Conservation (phyloP, 2,113 vertebrate genomes). For the Pluvianellus socialis region DNA sequence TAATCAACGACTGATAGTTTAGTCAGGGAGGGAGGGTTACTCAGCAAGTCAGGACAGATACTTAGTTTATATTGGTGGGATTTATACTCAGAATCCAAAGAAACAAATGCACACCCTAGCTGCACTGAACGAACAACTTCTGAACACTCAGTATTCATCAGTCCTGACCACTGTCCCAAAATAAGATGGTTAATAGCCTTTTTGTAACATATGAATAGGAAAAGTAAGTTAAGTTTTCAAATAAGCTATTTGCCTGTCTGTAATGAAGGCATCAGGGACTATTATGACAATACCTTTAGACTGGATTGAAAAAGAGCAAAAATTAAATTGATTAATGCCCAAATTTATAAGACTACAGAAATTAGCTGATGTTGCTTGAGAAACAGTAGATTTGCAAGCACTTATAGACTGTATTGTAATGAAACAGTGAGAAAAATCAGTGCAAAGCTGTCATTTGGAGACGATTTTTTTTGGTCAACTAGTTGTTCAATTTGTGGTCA, state of each 20-base stretch:
- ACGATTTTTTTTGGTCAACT: background rate
- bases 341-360: background rate
- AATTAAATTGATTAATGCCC: background rate
- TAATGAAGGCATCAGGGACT: background rate
- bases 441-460: background rate
- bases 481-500: background rate
- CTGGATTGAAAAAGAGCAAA: background rate
- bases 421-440: background rate
- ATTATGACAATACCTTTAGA: background rate
- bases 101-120: background rate
- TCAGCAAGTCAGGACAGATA: background rate
- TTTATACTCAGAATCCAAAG: background rate
- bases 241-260: background rate
- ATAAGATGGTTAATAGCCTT: background rate
- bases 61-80: background rate
- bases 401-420: background rate
- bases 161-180: background rate
- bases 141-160: background rate
- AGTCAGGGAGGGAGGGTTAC: background rate
- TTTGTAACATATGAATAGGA: background rate
- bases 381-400: background rate
- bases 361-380: background rate
- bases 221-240: background rate
- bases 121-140: background rate
- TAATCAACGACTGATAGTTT: background rate